Evolutionary conservation across 2,888 invertebrate genomes (phyloP).

Genomic region (Serrognathus titanus): DNA sequence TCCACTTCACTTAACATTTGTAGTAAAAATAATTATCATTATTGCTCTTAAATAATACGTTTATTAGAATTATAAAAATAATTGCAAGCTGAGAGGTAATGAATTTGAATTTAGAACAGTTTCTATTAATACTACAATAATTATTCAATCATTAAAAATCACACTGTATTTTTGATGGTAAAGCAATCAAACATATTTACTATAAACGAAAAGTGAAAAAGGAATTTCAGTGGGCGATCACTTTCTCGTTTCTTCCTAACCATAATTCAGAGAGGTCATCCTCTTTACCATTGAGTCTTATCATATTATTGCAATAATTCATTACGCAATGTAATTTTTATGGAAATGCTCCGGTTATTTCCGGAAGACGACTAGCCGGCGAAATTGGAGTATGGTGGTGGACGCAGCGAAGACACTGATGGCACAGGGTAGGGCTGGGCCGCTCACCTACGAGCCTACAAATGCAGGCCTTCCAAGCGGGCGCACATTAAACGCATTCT

Average conservation of each 20-base stretch:
- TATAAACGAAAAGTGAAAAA: background rate
- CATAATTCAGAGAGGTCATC: background rate
- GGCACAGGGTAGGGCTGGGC: constrained; percentile 14
- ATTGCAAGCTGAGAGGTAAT: too few species aligned
- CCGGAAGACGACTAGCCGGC: background rate
- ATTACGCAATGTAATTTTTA: background rate
- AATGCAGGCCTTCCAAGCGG: constrained; percentile 28
- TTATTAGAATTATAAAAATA: too few species aligned
- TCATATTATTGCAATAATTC: background rate
- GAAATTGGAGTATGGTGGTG: constrained; percentile 8
- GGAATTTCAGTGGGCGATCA: too few species aligned
- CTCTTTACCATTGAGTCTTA: background rate
- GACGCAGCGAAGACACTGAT: constrained; percentile 11
- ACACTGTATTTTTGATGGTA: background rate
- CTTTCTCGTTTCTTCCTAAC: too few species aligned
- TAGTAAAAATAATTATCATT: background rate
- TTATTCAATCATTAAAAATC: background rate
- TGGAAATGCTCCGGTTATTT: background rate
- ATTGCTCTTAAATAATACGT: too few species aligned
- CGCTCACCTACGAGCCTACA: constrained; percentile 25
- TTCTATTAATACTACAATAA: too few species aligned
- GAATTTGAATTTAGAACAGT: too few species aligned
- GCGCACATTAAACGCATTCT: constrained; percentile 29
- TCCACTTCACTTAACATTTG: background rate
- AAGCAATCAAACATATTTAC: background rate